Evolutionary conservation across 2,888 invertebrate species (phyloP), one percentile per base, ranked within the genome.

Genomic region (Nebria brevicollis): DNA sequence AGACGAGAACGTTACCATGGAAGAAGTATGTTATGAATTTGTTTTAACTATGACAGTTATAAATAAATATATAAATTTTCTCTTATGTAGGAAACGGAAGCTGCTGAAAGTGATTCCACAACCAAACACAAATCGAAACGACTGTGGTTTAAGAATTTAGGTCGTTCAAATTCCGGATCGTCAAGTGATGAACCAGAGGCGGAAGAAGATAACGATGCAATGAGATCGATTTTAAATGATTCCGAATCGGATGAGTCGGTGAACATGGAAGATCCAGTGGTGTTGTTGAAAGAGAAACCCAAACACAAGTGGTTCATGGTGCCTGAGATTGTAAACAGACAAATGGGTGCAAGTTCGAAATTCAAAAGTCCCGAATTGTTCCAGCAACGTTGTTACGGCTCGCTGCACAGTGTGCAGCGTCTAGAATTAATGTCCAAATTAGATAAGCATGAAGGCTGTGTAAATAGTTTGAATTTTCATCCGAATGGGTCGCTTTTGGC

Each of bases 401-500:
- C 97, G 1, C 90, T 97, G 34, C 94, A 95, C 86, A 92, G 93
- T 84, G 95, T 97, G 10, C 95, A 96, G 88, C 93, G 96, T 84
- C 91, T 98, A 87, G 93, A 96, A 87, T 91, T 96, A 73, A 92
- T 95, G 88, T 93, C 94, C 85, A 92, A 93, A 86, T 90, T 98
- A 85, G 92, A 94, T 83, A 93, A 93, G 84, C 98, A 98, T 88
- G 91, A 90, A 85, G 97, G 97, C 83, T 98, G 98, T 90, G 98
- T 98, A 2, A 98, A 98, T 90, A 94, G 96, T 82, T 92, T 98
- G 80, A 95, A 96, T 89, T 98, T 98, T 89, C 97, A 97, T 87
- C 93, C 93, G 90, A 92, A 90, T 89, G 94, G 94, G 2, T 92
- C 93, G 70, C 90, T 95, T 72, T 89, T 98, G 82, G 96, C 95